These are phyloP conservation scores for Decapterus maruadsi DNA, from an alignment of 2,797 vertebrate genomes.

Conservation along the genomic window DNA sequence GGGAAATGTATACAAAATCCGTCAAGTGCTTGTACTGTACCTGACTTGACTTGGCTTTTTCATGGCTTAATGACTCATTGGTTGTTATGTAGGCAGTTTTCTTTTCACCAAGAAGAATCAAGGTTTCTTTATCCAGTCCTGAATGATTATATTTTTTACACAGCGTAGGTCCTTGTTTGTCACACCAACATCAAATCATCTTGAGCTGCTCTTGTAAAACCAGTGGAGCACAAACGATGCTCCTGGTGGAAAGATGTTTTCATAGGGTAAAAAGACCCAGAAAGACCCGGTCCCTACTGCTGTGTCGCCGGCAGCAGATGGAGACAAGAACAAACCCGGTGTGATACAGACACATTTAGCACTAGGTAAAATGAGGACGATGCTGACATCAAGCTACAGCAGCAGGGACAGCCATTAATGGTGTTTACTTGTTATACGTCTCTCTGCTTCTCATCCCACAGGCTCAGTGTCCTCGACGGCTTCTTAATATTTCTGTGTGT, in stretches of 20 bases:
- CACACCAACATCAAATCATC: conserved; percentile 38
- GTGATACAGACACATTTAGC: conserved; percentile 60
- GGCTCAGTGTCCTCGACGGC: conserved; percentile 35
- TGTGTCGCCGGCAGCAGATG: conserved; percentile 21
- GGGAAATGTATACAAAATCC: too few species aligned
- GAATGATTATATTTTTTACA: conserved; percentile 1
- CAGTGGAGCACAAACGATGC: conserved; percentile 48
- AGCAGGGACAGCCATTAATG: conserved; percentile 49
- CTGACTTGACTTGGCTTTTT: neutral
- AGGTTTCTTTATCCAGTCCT: conserved; percentile 11
- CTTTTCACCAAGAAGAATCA: conserved; percentile 5
- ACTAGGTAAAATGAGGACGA: conserved; percentile 51
- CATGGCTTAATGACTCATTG: neutral
- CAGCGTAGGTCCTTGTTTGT: conserved; percentile 6
- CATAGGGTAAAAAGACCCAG: conserved; percentile 15
- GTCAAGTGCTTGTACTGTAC: too few species aligned
- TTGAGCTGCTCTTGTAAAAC: conserved; percentile 44
- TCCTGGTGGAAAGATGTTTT: conserved; percentile 42
- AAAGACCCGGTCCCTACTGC: conserved; percentile 25
- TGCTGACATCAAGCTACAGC: conserved; percentile 42
- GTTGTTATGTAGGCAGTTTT: neutral
- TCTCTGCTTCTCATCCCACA: conserved; percentile 36
- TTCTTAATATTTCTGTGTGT: conserved; percentile 4
- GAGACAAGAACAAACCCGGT: conserved; percentile 56
- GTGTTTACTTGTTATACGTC: conserved; percentile 50